Percentiles rank a stretch among this genome's conserved stretches.
phyloP scores from a whole-genome alignment of 2,797 vertebrate genomes.

The Malurus splendens region DNA sequence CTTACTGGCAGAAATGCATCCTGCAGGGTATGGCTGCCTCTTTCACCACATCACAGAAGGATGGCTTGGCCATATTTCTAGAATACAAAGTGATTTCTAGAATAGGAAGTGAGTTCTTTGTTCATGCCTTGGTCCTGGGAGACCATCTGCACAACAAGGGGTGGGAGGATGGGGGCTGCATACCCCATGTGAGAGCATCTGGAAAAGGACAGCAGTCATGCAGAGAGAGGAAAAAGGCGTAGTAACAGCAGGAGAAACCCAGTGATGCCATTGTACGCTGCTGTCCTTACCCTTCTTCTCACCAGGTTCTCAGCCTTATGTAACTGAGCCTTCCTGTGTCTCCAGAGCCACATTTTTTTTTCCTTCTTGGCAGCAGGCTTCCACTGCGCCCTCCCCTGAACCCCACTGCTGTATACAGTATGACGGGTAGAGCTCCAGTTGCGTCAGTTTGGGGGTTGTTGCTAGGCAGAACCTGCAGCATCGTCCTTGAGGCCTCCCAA shows the following conservation, averaged over 20 bases:
- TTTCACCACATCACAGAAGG: neutral
- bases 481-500: conserved; percentile 6
- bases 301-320: neutral
- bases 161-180: neutral
- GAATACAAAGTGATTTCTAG: neutral
- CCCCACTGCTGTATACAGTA: neutral
- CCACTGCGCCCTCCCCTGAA: neutral
- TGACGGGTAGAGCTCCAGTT: neutral
- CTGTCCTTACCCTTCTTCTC: neutral
- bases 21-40: neutral
- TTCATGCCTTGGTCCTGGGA: neutral
- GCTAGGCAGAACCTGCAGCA: conserved; percentile 12
- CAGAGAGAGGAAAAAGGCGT: neutral
- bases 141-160: neutral
- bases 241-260: neutral
- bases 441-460: conserved; percentile 15
- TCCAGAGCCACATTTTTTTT: neutral
- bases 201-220: neutral
- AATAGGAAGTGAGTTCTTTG: neutral
- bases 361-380: neutral
- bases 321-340: neutral
- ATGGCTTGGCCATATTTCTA: neutral
- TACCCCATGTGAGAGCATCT: neutral
- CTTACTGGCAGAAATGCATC: neutral
- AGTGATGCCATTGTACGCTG: rapidly evolving